Base-by-base conservation (phyloP, 2,113 vertebrate genomes). In the Pimephales promelas region DNA sequence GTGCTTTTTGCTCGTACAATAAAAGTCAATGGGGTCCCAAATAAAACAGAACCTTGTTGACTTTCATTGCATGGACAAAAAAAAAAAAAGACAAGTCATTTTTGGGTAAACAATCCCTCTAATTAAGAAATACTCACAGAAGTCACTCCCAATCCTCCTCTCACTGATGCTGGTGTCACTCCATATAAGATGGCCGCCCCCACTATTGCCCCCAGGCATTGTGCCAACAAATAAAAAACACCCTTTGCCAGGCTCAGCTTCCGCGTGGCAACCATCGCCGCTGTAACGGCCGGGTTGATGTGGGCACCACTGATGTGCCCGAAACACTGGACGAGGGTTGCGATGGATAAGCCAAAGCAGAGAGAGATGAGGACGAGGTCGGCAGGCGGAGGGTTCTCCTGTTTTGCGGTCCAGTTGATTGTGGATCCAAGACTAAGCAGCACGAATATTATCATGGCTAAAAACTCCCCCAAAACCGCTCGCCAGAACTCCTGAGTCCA, bases 401-500 rank as follows among this genome's bases (percentile, higher is more conserved):
- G 90, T 1, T 87, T 88, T 24, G 94, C 93, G 0, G 94, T 91
- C 97, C 98, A 99, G 90, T 96, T 96, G 87, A 98, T 95, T 0
- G 98, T 98, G 83, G 97, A 99, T 54, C 97, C 98, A 0, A 98
- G 92, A 87, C 97, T 93, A 72, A 99, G 95, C 10, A 99, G 93
- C 52, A 99, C 95, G 79, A 99, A 99, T 91, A 99, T 95, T 11
- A 98, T 89, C 89, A 96, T 98, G 73, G 97, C 97, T 89, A 98
- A 90, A 89, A 96, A 98, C 89, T 99, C 98, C 3, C 95, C 97
- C 0, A 94, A 94, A 84, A 99, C 97, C 0, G 97, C 96, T 88
- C 96, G 96, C 97, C 98, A 99, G 94, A 99, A 99, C 43, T 95
- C 92, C 89, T 99, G 96, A 77, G 97, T 99, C 97, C 97, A 97